These are phyloP conservation scores for Scaptodrosophila latifasciaeformis DNA, from an alignment of 2,888 invertebrate genomes.

Conservation along the genomic window DNA sequence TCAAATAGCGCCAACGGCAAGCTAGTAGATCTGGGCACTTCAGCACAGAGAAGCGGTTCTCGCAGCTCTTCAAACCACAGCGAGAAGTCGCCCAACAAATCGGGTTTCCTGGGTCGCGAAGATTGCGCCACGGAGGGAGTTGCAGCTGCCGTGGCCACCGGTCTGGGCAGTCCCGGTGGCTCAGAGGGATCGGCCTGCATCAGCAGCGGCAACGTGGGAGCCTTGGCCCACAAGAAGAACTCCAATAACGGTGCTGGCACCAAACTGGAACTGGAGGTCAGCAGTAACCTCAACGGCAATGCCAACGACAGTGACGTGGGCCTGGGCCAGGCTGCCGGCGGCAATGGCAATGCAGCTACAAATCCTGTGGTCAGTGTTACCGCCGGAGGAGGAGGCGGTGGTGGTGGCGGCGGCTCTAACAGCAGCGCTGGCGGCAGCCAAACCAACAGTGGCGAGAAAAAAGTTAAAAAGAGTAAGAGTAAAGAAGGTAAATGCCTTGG, in stretches of 20 bases:
- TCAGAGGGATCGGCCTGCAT: conserved; percentile 75
- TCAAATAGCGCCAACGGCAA: conserved; percentile 35
- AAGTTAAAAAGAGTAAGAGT: conserved; percentile 76
- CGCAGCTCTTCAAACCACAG: conserved; percentile 74
- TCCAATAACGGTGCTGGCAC: neutral
- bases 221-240: neutral
- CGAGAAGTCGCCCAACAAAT: conserved; percentile 77
- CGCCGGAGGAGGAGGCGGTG: conserved; percentile 13
- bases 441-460: conserved; percentile 73
- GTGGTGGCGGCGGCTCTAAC: conserved; percentile 31
- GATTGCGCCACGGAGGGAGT: conserved; percentile 10
- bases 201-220: conserved; percentile 15
- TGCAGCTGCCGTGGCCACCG: conserved; percentile 70
- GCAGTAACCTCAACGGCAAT: conserved; percentile 24
- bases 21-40: conserved; percentile 61
- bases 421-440: conserved; percentile 59
- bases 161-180: conserved; percentile 77
- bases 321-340: neutral
- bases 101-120: conserved; percentile 14
- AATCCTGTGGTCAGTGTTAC: neutral
- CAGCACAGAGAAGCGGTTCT: conserved; percentile 52
- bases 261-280: conserved; percentile 38
- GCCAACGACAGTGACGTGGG: conserved; percentile 3
- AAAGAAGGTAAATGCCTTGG: conserved; percentile 75
- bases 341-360: neutral